A percentile compares a stretch with the other conserved stretches of the same genome.
phyloP scores from a whole-genome alignment of 2,113 vertebrate species.

The Crotalus helleri region DNA sequence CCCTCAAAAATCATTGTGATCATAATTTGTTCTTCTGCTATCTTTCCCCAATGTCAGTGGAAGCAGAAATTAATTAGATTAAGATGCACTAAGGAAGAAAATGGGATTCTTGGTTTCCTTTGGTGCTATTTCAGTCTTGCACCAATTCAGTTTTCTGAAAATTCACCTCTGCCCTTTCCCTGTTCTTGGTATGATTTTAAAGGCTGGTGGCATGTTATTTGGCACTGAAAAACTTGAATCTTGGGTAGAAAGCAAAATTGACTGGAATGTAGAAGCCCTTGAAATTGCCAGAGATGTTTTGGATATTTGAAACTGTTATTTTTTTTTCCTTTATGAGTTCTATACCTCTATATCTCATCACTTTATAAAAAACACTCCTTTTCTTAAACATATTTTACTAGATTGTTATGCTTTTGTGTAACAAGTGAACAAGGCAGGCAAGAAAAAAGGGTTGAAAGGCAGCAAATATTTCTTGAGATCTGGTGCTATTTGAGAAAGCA shows the following conservation, averaged over 20 bases:
- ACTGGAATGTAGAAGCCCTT: background rate
- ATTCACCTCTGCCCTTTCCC: background rate
- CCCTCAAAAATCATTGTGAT: background rate
- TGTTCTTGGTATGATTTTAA: background rate
- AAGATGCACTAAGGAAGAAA: background rate
- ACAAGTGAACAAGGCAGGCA: background rate
- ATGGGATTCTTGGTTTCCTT: background rate
- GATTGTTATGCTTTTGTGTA: background rate
- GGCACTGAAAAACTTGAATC: background rate
- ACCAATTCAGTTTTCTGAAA: background rate
- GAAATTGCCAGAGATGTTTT: background rate
- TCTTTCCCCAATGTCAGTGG: background rate
- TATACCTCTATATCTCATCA: background rate
- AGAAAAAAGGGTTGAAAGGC: background rate
- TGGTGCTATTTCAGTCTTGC: background rate
- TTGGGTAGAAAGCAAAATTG: background rate
- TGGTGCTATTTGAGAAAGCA: background rate
- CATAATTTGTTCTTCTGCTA: background rate
- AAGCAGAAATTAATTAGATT: background rate
- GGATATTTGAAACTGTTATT: background rate
- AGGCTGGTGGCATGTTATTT: background rate
- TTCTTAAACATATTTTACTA: background rate
- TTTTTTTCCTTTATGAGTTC: background rate
- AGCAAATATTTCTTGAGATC: background rate
- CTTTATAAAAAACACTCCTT: background rate